A percentile compares a stretch with the other conserved stretches of the same genome.
Evolutionary conservation across 2,888 invertebrate species (phyloP).

Genomic region (Neoascia interrupta): DNA sequence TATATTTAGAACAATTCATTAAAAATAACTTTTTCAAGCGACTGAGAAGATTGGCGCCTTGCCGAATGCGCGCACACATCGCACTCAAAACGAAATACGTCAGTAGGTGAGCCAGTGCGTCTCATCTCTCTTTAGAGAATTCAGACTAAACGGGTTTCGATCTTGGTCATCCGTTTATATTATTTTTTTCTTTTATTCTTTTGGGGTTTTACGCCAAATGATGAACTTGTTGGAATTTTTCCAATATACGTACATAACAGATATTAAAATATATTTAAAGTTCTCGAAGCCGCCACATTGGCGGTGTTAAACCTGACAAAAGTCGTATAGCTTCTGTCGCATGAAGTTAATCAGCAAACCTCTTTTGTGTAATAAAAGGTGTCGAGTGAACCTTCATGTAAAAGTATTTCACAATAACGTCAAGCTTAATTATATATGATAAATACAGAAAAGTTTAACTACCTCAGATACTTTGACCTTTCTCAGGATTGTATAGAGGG

Average conservation of each 20-base stretch:
- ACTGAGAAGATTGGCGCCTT: constrained; percentile 42
- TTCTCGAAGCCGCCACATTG: background rate
- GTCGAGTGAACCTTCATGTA: too few species aligned
- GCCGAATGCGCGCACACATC: constrained; percentile 30
- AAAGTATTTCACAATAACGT: too few species aligned
- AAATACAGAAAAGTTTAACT: constrained; percentile 37
- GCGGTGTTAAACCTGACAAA: background rate
- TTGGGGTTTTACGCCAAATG: constrained; percentile 6
- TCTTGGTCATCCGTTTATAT: constrained; percentile 4
- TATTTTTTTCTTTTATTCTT: background rate
- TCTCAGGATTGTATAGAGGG: too few species aligned
- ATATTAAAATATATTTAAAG: constrained; percentile 13
- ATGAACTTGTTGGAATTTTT: constrained; percentile 47
- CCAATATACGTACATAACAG: constrained; percentile 5
- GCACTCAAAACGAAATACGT: constrained; percentile 48
- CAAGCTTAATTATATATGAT: too few species aligned
- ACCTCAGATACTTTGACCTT: constrained; percentile 26
- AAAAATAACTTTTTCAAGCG: constrained; percentile 43
- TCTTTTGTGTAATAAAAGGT: too few species aligned
- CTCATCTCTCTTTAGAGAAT: background rate
- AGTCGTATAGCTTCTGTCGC: background rate
- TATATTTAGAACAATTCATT: constrained; percentile 48
- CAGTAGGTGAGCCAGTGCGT: constrained; percentile 56
- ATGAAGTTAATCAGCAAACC: too few species aligned
- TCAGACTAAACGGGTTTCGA: constrained; percentile 38